Conservation (phyloP, 2,888 invertebrate species). For the Ditylenchus weischeri region DNA sequence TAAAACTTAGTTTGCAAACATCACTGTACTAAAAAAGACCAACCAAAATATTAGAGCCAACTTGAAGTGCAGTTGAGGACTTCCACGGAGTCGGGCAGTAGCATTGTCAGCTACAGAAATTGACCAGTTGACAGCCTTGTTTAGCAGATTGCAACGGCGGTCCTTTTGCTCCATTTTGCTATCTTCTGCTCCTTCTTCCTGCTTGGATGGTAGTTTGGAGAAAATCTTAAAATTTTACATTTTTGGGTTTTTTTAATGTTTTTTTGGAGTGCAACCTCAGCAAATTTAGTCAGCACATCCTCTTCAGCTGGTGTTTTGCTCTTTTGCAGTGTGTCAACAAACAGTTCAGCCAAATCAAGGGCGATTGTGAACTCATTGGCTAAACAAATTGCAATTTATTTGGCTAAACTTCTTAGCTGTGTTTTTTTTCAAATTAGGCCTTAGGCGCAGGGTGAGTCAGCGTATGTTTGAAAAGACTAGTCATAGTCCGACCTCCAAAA, state of each 20-base stretch:
- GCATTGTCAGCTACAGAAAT: slow-evolving; percentile 4
- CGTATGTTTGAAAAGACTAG: too few species aligned
- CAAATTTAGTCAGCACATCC: slow-evolving; percentile 15
- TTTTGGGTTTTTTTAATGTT: too few species aligned
- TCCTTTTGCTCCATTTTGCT: slow-evolving; percentile 6
- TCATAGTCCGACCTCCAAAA: too few species aligned
- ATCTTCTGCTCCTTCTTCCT: neutral
- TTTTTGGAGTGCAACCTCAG: slow-evolving; percentile 5
- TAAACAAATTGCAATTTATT: slow-evolving; percentile 1
- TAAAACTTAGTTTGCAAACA: too few species aligned
- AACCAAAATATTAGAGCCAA: slow-evolving; percentile 9
- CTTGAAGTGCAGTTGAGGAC: slow-evolving; percentile 13
- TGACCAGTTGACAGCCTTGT: slow-evolving; percentile 25
- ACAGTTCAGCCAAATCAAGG: slow-evolving; percentile 26
- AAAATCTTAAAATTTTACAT: slow-evolving; percentile 20
- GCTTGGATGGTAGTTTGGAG: slow-evolving; percentile 13
- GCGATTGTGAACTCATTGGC: slow-evolving; percentile 22
- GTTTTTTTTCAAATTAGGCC: too few species aligned
- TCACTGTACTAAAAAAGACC: too few species aligned
- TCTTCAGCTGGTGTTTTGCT: slow-evolving; percentile 14
- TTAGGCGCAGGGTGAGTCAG: too few species aligned
- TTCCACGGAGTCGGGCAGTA: slow-evolving; percentile 12
- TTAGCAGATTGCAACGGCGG: slow-evolving; percentile 19
- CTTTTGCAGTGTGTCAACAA: slow-evolving; percentile 17
- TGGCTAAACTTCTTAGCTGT: too few species aligned